Conservation (phyloP, 2,797 vertebrate species). For the Pitangus sulphuratus region DNA sequence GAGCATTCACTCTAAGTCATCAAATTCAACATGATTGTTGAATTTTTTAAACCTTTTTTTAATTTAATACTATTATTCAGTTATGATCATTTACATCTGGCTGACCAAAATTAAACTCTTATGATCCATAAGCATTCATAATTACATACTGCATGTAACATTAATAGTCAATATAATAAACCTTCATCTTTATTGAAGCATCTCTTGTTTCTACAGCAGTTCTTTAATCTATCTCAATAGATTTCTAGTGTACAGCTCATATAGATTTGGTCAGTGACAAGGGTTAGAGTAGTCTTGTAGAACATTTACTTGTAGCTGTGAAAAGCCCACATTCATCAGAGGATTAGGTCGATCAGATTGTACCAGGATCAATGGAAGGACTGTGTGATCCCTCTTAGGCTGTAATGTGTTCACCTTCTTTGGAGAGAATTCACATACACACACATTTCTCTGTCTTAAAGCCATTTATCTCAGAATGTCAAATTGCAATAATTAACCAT, state of each 20-base stretch:
- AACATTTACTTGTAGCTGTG: slow-evolving; percentile 85
- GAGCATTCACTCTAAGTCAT: not conserved
- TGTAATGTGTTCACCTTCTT: slow-evolving; percentile 80
- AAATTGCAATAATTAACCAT: slow-evolving; percentile 99
- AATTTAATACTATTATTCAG: slow-evolving; percentile 35
- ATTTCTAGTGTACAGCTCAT: slow-evolving; percentile 80
- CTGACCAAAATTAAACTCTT: slow-evolving; percentile 69
- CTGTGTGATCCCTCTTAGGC: slow-evolving; percentile 84
- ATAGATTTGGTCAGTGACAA: slow-evolving; percentile 82
- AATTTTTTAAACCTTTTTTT: not conserved
- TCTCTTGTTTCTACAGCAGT: slow-evolving; percentile 76
- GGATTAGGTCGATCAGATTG: slow-evolving; percentile 89
- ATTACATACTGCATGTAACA: slow-evolving; percentile 65
- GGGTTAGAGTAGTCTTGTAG: slow-evolving; percentile 84
- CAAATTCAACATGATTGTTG: slow-evolving; percentile 26
- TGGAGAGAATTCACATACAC: slow-evolving; percentile 74
- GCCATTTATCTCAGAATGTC: slow-evolving; percentile 96
- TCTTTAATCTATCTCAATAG: slow-evolving; percentile 84
- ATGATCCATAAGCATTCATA: slow-evolving; percentile 74
- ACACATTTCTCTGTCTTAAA: slow-evolving; percentile 80
- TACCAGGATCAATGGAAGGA: slow-evolving; percentile 88
- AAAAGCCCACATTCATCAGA: slow-evolving; percentile 89
- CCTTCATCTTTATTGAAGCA: slow-evolving; percentile 77
- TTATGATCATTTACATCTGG: slow-evolving; percentile 63
- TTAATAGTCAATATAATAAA: slow-evolving; percentile 82